Base-by-base conservation (phyloP, 2,888 invertebrate genomes). In the Perizoma flavofasciatum region DNA sequence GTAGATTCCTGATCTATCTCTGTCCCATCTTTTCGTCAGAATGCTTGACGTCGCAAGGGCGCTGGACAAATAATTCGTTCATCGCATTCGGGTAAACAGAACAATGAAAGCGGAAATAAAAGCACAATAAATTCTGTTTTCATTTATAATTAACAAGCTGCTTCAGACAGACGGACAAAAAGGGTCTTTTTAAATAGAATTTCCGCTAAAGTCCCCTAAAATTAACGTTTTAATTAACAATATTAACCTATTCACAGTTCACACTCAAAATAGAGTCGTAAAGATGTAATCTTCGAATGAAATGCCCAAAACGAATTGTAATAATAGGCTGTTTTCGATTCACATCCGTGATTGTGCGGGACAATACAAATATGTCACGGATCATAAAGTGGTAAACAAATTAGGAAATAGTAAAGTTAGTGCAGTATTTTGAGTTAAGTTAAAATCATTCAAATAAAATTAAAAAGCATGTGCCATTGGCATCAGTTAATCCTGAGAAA, bases 361-460 rank as follows among this genome's bases (percentile, higher is more conserved):
- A 40, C 57, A 58, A 61, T 61, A 62, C 61, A 62, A 64, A 59
- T 60, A 62, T 44, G 60, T 67, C 60, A 73, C 67, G 74, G 67
- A 49, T 69, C 78, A 77, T 75, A 74, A 74, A 75, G 65, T 68
- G 62, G 49, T 63, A 56, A 68, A 71, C 67, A 70, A 70, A 56
- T 55, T 49, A 55, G 63, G 61, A 22, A 22, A 22, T 61, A 52
- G 59, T 40, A 48, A 58, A 60, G 52, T 53, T 49, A 44, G 52
- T 55, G 56, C 60, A 56, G 54, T 58, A 41, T 8, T 40, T 7
- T 37, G 6, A 37, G 5, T 7, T 6, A 37, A 37, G 1, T 7
- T 37, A 6, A 37, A 37, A 22, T n/a, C n/a, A n/a, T 22, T 2
- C 22, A 22, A 22, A 22, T 22, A 22, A 22, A 22, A 22, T 22